Conservation (phyloP, 1,140 invertebrate genomes). For the Chrysomallon squamiferum region DNA sequence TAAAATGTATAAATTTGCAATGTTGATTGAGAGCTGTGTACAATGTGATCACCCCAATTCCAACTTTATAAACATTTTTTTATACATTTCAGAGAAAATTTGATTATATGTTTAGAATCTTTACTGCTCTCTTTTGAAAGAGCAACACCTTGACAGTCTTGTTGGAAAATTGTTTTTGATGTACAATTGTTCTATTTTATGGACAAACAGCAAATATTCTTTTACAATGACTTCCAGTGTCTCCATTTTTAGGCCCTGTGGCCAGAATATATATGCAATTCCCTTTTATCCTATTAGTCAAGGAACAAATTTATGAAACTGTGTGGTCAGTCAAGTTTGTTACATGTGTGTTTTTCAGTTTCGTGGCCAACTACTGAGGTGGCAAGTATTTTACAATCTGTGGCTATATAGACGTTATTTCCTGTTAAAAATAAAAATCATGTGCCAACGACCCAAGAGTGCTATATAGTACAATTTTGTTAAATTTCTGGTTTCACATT, state of each 20-base stretch:
- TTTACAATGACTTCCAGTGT: constrained; percentile 6
- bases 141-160: constrained; percentile 12
- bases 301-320: not conserved
- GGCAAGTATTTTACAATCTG: not conserved
- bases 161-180: constrained; percentile 14
- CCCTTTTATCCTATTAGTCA: constrained; percentile 1
- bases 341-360: constrained; percentile 6
- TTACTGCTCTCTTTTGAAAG: constrained; percentile 19
- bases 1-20: constrained; percentile 7
- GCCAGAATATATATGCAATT: constrained; percentile 7
- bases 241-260: constrained; percentile 4
- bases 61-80: constrained; percentile 20
- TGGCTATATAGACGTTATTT: constrained; percentile 2
- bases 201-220: constrained; percentile 11
- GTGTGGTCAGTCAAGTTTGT: constrained; percentile 5
- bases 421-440: constrained; percentile 4
- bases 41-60: constrained; percentile 17
- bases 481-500: constrained; percentile 6
- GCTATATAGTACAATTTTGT: constrained; percentile 6
- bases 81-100: constrained; percentile 13
- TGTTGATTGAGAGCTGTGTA: constrained; percentile 1
- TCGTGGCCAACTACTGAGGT: constrained; percentile 1
- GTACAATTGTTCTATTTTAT: constrained; percentile 22
- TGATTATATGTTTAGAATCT: constrained; percentile 19
- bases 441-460: constrained; percentile 6